Conservation (phyloP, 1,140 invertebrate genomes). For the Cotesia glomerata region DNA sequence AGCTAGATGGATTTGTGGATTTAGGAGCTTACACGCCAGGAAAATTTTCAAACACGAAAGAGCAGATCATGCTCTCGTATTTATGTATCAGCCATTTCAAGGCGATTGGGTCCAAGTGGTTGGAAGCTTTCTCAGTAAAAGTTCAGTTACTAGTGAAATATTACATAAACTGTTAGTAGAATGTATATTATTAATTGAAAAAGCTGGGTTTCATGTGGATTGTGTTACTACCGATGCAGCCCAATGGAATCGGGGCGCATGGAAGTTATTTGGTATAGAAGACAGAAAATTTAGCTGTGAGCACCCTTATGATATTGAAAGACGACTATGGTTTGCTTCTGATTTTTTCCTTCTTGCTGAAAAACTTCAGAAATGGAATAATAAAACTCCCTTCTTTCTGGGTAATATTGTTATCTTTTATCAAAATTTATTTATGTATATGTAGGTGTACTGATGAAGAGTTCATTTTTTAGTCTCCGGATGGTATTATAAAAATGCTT, state of each 20-base stretch:
- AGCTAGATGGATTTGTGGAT: slow-evolving; percentile 37
- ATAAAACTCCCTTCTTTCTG: no score
- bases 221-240: slow-evolving; percentile 31
- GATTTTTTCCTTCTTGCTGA: slow-evolving; percentile 33
- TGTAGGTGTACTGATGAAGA: no score
- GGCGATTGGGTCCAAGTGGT: slow-evolving; percentile 40
- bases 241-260: slow-evolving; percentile 34
- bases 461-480: slow-evolving; percentile 20
- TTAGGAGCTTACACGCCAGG: slow-evolving; percentile 41
- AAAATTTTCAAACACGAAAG: slow-evolving; percentile 26
- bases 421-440: not conserved
- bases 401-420: not conserved
- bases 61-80: slow-evolving; percentile 46
- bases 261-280: slow-evolving; percentile 26
- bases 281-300: slow-evolving; percentile 13
- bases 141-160: not conserved
- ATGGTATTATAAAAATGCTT: slow-evolving; percentile 9
- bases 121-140: slow-evolving; percentile 28
- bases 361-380: slow-evolving; percentile 13
- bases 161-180: slow-evolving; percentile 31
- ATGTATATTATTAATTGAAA: slow-evolving; percentile 31
- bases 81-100: slow-evolving; percentile 47
- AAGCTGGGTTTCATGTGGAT: slow-evolving; percentile 31
- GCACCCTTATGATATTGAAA: slow-evolving; percentile 15
- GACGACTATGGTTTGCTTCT: slow-evolving; percentile 29